A percentile compares a stretch with the other conserved stretches of the same genome.
phyloP scores from a whole-genome alignment of 2,888 invertebrate genomes.

The Furcula furcula region DNA sequence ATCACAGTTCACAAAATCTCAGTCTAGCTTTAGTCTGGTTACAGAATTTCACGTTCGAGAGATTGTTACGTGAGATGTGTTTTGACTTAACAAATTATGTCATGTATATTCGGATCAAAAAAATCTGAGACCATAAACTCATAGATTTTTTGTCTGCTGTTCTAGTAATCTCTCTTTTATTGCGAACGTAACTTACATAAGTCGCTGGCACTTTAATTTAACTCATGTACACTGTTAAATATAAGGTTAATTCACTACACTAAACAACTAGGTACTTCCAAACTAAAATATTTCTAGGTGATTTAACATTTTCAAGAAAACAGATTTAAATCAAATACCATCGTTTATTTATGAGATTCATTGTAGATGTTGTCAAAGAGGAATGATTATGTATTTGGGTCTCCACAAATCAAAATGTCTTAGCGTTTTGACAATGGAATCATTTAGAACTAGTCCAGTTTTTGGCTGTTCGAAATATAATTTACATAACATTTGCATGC shows the following conservation, averaged over 20 bases:
- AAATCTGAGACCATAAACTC: too few relatives aligned
- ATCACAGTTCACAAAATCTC: constrained; percentile 4
- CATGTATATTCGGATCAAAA: not conserved
- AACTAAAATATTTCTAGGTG: too few relatives aligned
- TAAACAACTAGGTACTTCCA: too few relatives aligned
- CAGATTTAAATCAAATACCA: too few relatives aligned
- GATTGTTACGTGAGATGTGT: constrained; percentile 31
- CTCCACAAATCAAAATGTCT: constrained; percentile 1
- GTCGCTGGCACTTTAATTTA: too few relatives aligned
- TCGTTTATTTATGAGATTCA: not conserved
- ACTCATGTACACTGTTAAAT: too few relatives aligned
- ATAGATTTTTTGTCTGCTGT: too few relatives aligned
- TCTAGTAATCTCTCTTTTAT: too few relatives aligned
- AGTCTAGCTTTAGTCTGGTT: constrained; percentile 28
- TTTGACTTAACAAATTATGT: constrained; percentile 2
- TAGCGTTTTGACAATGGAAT: constrained; percentile 1
- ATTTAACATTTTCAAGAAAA: too few relatives aligned
- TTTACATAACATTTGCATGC: not conserved
- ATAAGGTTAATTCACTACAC: too few relatives aligned
- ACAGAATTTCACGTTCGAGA: constrained; percentile 16
- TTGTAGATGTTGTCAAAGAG: not conserved
- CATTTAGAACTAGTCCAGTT: not conserved
- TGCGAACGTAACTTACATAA: too few relatives aligned
- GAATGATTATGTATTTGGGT: constrained; percentile 1
- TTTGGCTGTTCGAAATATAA: not conserved